These are phyloP conservation scores for Tenthredo distinguenda DNA, from an alignment of 2,888 invertebrate species.

Conservation along the genomic window DNA sequence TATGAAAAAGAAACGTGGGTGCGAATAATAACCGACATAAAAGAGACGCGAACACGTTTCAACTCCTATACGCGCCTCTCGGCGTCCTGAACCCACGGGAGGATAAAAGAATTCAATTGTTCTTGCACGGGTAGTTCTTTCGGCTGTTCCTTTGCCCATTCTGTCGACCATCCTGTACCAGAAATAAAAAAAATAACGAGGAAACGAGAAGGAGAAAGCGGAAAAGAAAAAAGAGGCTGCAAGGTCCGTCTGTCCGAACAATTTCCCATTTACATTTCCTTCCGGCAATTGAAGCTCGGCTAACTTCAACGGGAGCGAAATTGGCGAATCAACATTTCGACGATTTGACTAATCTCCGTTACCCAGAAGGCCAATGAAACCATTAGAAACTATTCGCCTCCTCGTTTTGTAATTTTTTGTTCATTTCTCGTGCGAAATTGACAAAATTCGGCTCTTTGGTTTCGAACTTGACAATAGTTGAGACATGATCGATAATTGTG, in stretches of 20 bases:
- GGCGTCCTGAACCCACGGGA: slow-evolving; percentile 11
- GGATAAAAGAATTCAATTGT: slow-evolving; percentile 49
- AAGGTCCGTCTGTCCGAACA: slow-evolving; percentile 37
- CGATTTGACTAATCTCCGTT: slow-evolving; percentile 26
- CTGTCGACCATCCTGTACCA: not conserved
- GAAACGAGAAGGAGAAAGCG: not conserved
- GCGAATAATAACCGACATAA: slow-evolving; percentile 1
- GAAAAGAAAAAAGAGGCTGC: slow-evolving; percentile 19
- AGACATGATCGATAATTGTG: not conserved
- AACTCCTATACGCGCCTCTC: not conserved
- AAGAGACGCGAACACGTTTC: slow-evolving; percentile 10
- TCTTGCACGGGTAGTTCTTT: slow-evolving; percentile 44
- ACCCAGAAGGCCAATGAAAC: not conserved
- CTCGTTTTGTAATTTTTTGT: not conserved
- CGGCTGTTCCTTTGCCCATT: slow-evolving; percentile 34
- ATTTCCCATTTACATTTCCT: slow-evolving; percentile 44
- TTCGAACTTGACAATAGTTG: not conserved
- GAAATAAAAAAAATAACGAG: not conserved
- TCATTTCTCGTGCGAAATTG: not conserved
- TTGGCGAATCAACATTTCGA: slow-evolving; percentile 32
- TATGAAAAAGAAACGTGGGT: slow-evolving; percentile 26
- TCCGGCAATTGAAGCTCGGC: slow-evolving; percentile 44
- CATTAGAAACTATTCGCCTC: not conserved
- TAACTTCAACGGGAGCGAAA: slow-evolving; percentile 37
- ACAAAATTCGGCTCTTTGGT: not conserved